Evolutionary conservation across 2,888 invertebrate genomes (phyloP).

Genomic region (Chloroclystis v-ata): DNA sequence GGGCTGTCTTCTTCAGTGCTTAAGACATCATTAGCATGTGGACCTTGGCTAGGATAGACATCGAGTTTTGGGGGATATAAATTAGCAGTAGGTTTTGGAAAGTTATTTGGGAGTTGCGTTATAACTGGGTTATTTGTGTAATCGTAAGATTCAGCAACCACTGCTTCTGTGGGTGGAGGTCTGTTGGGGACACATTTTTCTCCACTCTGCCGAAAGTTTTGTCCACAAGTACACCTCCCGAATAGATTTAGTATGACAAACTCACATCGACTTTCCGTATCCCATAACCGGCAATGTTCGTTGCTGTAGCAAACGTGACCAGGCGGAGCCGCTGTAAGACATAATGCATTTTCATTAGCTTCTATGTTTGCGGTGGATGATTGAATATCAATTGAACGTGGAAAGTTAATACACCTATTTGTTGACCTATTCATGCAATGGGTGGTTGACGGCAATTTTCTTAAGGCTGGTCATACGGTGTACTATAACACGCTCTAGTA

Average conservation of each 20-base stretch:
- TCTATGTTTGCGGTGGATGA: slow-evolving; percentile 22
- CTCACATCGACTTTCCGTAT: slow-evolving; percentile 90
- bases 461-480: slow-evolving; percentile 47
- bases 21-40: slow-evolving; percentile 55
- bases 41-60: slow-evolving; percentile 55
- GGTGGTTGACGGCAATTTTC: slow-evolving; percentile 53
- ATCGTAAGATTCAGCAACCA: slow-evolving; percentile 47
- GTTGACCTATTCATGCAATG: slow-evolving; percentile 40
- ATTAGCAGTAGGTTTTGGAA: slow-evolving; percentile 41
- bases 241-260: slow-evolving; percentile 93
- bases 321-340: slow-evolving; percentile 85
- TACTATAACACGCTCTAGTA: slow-evolving; percentile 58
- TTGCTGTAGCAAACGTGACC: slow-evolving; percentile 94
- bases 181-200: slow-evolving; percentile 79
- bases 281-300: slow-evolving; percentile 91
- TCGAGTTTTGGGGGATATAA: slow-evolving; percentile 33
- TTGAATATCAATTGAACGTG: slow-evolving; percentile 34
- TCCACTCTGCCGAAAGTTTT: slow-evolving; percentile 80
- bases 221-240: slow-evolving; percentile 90
- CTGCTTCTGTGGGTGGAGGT: slow-evolving; percentile 54
- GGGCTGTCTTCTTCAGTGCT: slow-evolving; percentile 66
- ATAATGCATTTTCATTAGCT: slow-evolving; percentile 17
- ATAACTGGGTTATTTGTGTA: slow-evolving; percentile 30
- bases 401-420: slow-evolving; percentile 40
- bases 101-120: slow-evolving; percentile 33